Evolutionary conservation across 37 sponge, comb jelly and placozoan genomes (phyloP).

Genomic region (Tethya wilhelma): DNA sequence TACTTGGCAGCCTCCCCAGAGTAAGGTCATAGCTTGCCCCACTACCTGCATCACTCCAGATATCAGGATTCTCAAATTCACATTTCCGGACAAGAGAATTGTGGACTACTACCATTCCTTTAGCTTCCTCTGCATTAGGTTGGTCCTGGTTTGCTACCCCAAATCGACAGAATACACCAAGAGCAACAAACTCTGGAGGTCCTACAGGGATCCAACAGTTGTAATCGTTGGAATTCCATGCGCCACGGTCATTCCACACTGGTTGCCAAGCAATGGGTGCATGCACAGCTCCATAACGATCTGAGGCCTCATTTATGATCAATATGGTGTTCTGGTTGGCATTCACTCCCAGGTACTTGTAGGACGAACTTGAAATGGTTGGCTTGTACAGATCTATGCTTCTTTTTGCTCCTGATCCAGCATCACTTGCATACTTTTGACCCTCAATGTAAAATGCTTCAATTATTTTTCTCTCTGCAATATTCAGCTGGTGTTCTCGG

Average conservation of each 20-base stretch:
- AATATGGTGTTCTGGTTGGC: background rate
- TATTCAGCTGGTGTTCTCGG: background rate
- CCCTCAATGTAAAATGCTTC: background rate
- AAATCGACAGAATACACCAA: no score
- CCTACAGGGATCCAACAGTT: no score
- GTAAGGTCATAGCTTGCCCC: no score
- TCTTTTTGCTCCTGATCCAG: background rate
- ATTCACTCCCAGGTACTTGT: background rate
- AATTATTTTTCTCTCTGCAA: background rate
- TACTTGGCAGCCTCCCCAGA: no score
- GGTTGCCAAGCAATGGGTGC: background rate
- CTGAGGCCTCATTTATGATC: background rate
- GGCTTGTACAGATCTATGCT: background rate
- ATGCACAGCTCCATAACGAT: background rate
- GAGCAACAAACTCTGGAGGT: no score
- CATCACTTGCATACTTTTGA: background rate
- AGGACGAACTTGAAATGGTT: background rate
- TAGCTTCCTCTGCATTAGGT: no score
- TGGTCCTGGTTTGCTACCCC: no score
- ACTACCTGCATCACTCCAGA: no score
- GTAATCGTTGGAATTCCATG: background rate
- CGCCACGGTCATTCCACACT: background rate
- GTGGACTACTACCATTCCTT: no score
- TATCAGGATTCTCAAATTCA: no score
- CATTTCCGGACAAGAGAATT: no score